These are phyloP conservation scores for Aelia acuminata DNA, from an alignment of 2,888 invertebrate genomes.

Conservation along the genomic window DNA sequence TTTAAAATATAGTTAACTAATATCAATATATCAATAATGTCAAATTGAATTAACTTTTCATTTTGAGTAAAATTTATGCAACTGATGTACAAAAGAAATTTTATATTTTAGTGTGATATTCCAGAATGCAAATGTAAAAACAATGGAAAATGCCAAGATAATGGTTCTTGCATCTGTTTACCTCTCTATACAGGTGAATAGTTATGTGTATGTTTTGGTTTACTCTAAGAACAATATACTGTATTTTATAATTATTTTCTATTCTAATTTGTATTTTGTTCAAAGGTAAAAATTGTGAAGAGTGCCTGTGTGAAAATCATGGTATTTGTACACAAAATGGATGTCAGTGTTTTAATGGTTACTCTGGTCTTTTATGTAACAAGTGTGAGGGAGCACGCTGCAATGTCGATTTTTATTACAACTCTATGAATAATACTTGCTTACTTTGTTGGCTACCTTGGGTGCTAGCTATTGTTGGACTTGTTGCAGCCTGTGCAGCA, in stretches of 20 bases:
- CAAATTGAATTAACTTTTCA: not conserved
- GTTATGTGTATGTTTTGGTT: not conserved
- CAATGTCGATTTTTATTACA: not conserved
- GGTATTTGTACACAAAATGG: constrained; percentile 15
- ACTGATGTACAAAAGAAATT: not conserved
- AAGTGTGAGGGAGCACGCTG: not conserved
- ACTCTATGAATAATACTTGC: not conserved
- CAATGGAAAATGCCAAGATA: constrained; percentile 33
- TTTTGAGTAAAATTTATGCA: not conserved
- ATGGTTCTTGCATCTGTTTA: constrained; percentile 47
- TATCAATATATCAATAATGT: not conserved
- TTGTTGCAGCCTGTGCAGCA: constrained; percentile 25
- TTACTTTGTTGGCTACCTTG: constrained; percentile 42
- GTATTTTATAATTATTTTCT: not conserved
- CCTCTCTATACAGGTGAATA: constrained; percentile 50
- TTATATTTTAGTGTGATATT: constrained; percentile 27
- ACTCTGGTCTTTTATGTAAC: not conserved
- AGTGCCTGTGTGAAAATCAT: constrained; percentile 48
- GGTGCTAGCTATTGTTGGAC: not conserved
- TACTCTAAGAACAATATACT: not conserved
- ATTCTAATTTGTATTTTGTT: not conserved
- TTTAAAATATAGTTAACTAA: not conserved
- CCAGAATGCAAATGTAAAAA: constrained; percentile 47
- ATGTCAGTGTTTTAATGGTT: constrained; percentile 36
- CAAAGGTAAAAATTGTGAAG: constrained; percentile 39